Evolutionary conservation across 2,797 vertebrate genomes (phyloP).

Genomic region (Rhynchonycteris naso): DNA sequence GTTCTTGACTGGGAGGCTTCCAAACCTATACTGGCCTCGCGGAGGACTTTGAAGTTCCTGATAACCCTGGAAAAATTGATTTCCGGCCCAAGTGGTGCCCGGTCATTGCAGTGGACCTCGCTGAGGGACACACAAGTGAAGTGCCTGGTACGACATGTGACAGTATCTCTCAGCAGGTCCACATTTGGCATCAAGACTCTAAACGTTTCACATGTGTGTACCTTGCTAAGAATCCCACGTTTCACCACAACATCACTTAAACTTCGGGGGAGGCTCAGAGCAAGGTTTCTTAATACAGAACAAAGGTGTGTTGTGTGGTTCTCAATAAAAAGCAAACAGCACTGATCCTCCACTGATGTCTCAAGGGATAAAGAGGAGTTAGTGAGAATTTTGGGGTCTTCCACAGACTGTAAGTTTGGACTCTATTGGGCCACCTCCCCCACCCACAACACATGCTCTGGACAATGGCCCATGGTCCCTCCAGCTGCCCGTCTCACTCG

Average conservation of each 20-base stretch:
- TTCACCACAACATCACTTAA: not conserved
- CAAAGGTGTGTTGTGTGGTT: not conserved
- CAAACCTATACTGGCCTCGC: not conserved
- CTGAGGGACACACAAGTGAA: not conserved
- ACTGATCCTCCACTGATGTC: not conserved
- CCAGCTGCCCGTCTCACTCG: not conserved
- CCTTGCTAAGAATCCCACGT: not conserved
- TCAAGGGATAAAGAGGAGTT: not conserved
- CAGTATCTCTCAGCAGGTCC: not conserved
- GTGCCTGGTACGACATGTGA: rapidly evolving
- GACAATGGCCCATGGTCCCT: rapidly evolving
- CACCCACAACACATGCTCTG: not conserved
- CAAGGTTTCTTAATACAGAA: not conserved
- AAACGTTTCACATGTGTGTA: not conserved
- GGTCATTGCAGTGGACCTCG: not conserved
- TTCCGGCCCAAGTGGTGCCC: not conserved
- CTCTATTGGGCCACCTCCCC: not conserved
- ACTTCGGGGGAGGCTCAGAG: too few species aligned
- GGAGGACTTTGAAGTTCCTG: not conserved
- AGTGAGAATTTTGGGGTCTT: not conserved
- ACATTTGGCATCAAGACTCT: not conserved
- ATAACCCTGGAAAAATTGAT: not conserved
- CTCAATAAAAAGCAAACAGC: not conserved
- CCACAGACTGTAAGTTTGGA: not conserved
- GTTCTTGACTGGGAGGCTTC: not conserved